These are phyloP conservation scores for Glossophaga mutica DNA, from an alignment of 2,797 vertebrate genomes.

Conservation along the genomic window DNA sequence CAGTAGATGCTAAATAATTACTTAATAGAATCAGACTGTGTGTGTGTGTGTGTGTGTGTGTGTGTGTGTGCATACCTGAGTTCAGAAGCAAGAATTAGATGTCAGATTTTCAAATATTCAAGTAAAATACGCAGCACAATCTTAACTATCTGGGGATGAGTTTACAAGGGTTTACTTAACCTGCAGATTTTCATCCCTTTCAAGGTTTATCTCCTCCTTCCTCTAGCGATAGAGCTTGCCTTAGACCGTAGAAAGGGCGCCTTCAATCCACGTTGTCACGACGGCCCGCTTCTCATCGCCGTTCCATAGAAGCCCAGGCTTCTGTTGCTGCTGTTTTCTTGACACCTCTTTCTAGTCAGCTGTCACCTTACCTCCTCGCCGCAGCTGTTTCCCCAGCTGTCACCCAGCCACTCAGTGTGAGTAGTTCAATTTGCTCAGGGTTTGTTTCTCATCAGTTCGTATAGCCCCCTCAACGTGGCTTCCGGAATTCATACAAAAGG, in stretches of 20 bases:
- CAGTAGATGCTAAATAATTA: not conserved
- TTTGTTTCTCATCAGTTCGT: not conserved
- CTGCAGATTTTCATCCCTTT: not conserved
- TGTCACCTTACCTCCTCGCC: constrained; percentile 22
- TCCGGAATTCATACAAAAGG: not conserved
- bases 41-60: rapidly evolving
- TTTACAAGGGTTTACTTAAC: not conserved
- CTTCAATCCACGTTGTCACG: not conserved
- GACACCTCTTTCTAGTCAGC: constrained; percentile 41
- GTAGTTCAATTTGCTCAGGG: not conserved
- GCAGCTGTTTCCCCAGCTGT: constrained; percentile 40
- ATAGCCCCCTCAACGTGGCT: not conserved
- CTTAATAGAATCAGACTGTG: not conserved
- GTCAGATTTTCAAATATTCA: not conserved
- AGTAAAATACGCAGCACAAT: not conserved
- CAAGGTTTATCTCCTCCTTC: not conserved
- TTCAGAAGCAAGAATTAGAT: not conserved
- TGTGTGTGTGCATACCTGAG: rapidly evolving
- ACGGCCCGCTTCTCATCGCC: not conserved
- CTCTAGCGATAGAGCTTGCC: not conserved
- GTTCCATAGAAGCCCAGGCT: not conserved
- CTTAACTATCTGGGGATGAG: not conserved
- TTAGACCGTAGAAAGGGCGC: not conserved
- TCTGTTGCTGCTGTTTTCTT: not conserved
- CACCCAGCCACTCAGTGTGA: not conserved